Evolutionary conservation across 2,797 vertebrate genomes (phyloP).

Genomic region (Phataginus tetradactyla): DNA sequence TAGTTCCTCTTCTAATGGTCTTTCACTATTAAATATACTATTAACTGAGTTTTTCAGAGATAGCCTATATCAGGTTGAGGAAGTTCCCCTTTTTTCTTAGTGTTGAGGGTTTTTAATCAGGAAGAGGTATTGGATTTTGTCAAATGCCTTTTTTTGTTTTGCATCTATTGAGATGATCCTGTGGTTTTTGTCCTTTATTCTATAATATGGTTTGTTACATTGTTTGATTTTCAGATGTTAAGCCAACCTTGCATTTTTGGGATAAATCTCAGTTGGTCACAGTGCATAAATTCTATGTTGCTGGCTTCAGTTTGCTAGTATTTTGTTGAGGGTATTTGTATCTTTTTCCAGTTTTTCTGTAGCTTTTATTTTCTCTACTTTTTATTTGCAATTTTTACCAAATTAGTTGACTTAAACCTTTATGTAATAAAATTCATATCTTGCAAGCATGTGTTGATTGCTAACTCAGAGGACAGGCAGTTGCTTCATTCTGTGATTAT

Average conservation of each 20-base stretch:
- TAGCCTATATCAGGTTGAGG: neutral
- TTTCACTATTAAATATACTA: neutral
- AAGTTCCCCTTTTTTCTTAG: slow-evolving; percentile 14
- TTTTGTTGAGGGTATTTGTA: slow-evolving; percentile 21
- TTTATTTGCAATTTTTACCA: neutral
- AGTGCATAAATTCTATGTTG: neutral
- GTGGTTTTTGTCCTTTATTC: slow-evolving; percentile 15
- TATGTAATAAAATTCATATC: neutral
- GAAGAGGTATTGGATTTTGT: neutral
- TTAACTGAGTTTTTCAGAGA: neutral
- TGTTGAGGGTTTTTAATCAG: slow-evolving; percentile 36
- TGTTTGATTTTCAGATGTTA: slow-evolving; percentile 42
- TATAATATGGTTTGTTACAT: neutral
- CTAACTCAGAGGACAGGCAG: neutral
- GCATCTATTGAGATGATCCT: neutral
- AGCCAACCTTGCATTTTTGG: slow-evolving; percentile 51
- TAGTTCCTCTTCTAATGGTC: neutral
- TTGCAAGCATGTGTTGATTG: neutral
- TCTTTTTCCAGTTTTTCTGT: slow-evolving; percentile 37
- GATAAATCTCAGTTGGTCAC: neutral
- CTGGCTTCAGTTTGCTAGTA: neutral
- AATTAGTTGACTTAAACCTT: slow-evolving; percentile 7
- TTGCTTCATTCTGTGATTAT: neutral
- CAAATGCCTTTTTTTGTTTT: slow-evolving; percentile 13
- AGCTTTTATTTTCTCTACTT: slow-evolving; percentile 10